Percentiles rank a stretch among this genome's conserved stretches.
Evolutionary conservation across 2,888 invertebrate genomes (phyloP).

Genomic region (Drosophila birchii): DNA sequence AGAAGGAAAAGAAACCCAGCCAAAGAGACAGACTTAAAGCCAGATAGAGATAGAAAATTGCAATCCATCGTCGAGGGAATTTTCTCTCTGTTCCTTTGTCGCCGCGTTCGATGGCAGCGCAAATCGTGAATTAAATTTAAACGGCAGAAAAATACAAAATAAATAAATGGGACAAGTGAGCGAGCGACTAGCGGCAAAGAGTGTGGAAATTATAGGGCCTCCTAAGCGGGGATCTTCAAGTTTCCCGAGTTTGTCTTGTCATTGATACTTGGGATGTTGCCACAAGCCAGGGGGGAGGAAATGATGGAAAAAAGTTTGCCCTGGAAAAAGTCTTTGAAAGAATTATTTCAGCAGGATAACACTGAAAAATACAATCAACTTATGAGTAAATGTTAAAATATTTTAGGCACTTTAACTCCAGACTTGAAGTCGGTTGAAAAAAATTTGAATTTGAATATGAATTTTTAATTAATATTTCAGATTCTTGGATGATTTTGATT

Average conservation of each 20-base stretch:
- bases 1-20: conserved; percentile 37
- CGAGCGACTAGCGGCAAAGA: conserved; percentile 30
- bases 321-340: not conserved
- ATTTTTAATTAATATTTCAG: not conserved
- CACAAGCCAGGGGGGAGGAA: not conserved
- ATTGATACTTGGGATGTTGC: conserved; percentile 60
- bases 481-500: not conserved
- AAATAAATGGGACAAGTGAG: conserved; percentile 81
- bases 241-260: conserved; percentile 63
- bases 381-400: not conserved
- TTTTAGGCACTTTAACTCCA: not conserved
- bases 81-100: conserved; percentile 48
- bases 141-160: conserved; percentile 74
- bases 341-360: no score
- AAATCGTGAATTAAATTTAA: conserved; percentile 81
- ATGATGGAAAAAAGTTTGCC: conserved; percentile 20
- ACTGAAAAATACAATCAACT: not conserved
- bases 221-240: conserved; percentile 32
- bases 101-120: conserved; percentile 48
- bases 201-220: conserved; percentile 51
- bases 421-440: no score
- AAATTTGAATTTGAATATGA: no score
- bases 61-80: conserved; percentile 65
- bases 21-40: conserved; percentile 5
- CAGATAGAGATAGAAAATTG: conserved; percentile 49